Evolutionary conservation across 2,888 invertebrate species (phyloP).

Genomic region (Apodemia duryi): DNA sequence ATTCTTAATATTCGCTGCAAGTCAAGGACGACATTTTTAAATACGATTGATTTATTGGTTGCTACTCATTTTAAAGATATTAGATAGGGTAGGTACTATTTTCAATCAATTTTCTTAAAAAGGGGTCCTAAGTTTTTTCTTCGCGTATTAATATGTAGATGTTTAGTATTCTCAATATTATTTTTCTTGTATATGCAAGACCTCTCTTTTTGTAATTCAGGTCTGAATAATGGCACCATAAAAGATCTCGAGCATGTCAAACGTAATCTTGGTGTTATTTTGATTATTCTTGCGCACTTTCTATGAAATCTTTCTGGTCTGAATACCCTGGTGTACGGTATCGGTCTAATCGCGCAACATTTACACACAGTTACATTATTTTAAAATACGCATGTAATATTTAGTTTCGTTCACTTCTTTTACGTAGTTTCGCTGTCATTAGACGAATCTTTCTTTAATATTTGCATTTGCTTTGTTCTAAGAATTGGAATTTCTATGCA

Average conservation of each 20-base stretch:
- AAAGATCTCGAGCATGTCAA: not conserved
- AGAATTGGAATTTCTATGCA: too few species aligned
- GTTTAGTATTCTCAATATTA: not conserved
- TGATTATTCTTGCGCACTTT: conserved; percentile 4
- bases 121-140: too few species aligned
- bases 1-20: too few species aligned
- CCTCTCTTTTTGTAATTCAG: not conserved
- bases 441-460: too few species aligned
- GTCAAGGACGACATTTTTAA: too few species aligned
- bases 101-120: too few species aligned
- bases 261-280: conserved; percentile 2
- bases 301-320: conserved; percentile 12
- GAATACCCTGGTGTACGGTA: conserved; percentile 7
- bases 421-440: conserved; percentile 2
- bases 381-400: not conserved
- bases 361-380: conserved; percentile 5
- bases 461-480: too few species aligned
- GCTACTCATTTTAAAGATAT: too few species aligned
- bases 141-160: too few species aligned
- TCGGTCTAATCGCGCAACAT: not conserved
- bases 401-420: not conserved
- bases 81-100: too few species aligned
- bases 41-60: too few species aligned
- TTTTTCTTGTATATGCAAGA: not conserved
- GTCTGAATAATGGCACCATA: not conserved